A percentile compares a stretch with the other conserved stretches of the same genome.
Conservation (phyloP, 2,797 vertebrate species). For the Malurus splendens region DNA sequence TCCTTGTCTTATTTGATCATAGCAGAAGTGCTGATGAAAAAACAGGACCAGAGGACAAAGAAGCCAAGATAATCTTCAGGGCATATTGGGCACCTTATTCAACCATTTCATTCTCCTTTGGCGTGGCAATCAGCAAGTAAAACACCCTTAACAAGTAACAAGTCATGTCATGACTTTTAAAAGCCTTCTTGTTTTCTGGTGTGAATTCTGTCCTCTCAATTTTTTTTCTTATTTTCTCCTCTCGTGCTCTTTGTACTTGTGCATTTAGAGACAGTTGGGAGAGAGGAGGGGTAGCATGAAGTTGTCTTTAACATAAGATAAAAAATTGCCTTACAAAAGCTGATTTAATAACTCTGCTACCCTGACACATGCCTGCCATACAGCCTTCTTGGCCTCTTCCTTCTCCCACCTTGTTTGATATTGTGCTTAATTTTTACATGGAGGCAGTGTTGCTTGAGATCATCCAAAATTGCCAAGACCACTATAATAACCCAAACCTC, state of each 20-base stretch:
- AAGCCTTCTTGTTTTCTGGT: neutral
- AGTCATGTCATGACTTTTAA: neutral
- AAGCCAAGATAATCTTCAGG: neutral
- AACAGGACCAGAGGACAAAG: neutral
- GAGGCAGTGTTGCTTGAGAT: neutral
- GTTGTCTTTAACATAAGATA: neutral
- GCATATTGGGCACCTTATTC: accelerated
- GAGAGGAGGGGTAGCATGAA: neutral
- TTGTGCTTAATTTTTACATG: neutral
- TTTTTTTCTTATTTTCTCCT: neutral
- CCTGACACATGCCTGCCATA: neutral
- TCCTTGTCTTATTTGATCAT: neutral
- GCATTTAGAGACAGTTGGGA: neutral
- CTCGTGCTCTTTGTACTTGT: neutral
- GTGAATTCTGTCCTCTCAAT: neutral
- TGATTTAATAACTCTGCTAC: neutral
- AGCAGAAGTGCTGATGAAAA: neutral
- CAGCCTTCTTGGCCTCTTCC: neutral
- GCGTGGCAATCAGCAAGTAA: neutral
- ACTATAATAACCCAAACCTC: neutral
- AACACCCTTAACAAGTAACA: accelerated
- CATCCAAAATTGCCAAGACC: neutral
- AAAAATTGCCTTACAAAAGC: neutral
- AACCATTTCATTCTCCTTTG: neutral
- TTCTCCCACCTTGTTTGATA: neutral